phyloP scores from a whole-genome alignment of 2,797 vertebrate species.

The Tokudaia muenninki region DNA sequence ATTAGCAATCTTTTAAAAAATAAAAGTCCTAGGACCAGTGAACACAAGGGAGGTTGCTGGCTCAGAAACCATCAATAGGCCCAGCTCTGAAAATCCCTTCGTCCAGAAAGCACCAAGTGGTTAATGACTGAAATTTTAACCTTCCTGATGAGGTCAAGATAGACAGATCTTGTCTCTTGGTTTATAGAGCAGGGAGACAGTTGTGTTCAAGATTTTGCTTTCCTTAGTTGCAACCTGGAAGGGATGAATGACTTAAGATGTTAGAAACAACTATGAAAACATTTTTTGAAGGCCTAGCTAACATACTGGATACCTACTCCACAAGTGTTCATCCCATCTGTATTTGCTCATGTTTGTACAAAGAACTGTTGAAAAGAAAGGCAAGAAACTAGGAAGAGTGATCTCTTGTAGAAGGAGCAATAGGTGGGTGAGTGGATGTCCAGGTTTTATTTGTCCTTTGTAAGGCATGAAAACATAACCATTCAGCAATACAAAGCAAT shows the following conservation, averaged over 20 bases:
- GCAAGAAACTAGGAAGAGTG: neutral
- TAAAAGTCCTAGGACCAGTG: conserved; percentile 7
- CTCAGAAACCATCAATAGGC: conserved; percentile 28
- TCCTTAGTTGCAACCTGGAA: neutral
- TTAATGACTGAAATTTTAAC: neutral
- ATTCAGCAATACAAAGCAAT: neutral
- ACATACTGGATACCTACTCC: neutral
- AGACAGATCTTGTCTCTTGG: neutral
- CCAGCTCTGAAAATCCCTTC: neutral
- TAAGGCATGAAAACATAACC: neutral
- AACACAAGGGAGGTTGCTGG: conserved; percentile 20
- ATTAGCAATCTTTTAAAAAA: conserved; percentile 57
- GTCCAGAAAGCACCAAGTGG: neutral
- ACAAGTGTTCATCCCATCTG: neutral
- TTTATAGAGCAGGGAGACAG: conserved; percentile 14
- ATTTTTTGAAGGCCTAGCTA: conserved; percentile 10
- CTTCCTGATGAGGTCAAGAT: neutral
- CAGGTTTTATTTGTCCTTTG: neutral
- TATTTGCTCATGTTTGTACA: neutral
- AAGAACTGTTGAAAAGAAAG: neutral
- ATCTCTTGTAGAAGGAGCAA: neutral
- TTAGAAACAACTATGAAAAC: neutral
- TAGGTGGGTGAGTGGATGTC: rapidly evolving
- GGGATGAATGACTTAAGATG: neutral
- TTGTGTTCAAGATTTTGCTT: neutral